These are phyloP conservation scores for Dolichomitus sp. DNA, from an alignment of 2,888 invertebrate species.

Conservation along the genomic window DNA sequence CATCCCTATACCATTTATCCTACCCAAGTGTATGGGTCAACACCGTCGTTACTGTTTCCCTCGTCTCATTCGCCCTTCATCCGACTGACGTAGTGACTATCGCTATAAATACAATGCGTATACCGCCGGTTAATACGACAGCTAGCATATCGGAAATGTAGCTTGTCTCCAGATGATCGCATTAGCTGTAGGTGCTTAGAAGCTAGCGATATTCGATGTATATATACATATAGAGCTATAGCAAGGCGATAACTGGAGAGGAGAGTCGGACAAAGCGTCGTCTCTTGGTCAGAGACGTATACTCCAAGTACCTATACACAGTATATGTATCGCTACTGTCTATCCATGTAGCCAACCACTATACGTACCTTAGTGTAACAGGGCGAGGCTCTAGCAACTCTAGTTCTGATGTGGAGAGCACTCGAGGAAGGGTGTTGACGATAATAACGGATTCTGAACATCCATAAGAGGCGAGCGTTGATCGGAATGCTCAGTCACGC, in stretches of 20 bases:
- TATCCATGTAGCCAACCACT: background rate
- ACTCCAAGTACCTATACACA: background rate
- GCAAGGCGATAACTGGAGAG: slow-evolving; percentile 29
- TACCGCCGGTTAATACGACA: slow-evolving; percentile 56
- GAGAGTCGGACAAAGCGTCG: slow-evolving; percentile 31
- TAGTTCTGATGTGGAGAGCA: slow-evolving; percentile 26
- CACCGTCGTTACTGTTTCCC: background rate
- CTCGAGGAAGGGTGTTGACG: slow-evolving; percentile 73
- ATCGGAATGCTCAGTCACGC: slow-evolving; percentile 81
- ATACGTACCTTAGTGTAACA: background rate
- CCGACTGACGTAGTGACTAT: slow-evolving; percentile 7
- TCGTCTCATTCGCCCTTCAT: background rate
- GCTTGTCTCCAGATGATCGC: slow-evolving; percentile 43
- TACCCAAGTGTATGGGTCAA: slow-evolving; percentile 25
- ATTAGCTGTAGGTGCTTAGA: slow-evolving; percentile 29
- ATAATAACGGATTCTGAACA: slow-evolving; percentile 78
- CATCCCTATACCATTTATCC: too few relatives aligned
- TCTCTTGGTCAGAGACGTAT: slow-evolving; percentile 9
- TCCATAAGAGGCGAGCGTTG: slow-evolving; percentile 77
- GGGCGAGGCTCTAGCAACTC: background rate
- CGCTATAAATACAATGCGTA: slow-evolving; percentile 65
- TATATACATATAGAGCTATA: background rate
- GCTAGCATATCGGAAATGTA: slow-evolving; percentile 64
- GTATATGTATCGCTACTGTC: background rate
- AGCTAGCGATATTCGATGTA: slow-evolving; percentile 3